Evolutionary conservation across 1,140 invertebrate species (phyloP).

Genomic region (Papilio glaucus): DNA sequence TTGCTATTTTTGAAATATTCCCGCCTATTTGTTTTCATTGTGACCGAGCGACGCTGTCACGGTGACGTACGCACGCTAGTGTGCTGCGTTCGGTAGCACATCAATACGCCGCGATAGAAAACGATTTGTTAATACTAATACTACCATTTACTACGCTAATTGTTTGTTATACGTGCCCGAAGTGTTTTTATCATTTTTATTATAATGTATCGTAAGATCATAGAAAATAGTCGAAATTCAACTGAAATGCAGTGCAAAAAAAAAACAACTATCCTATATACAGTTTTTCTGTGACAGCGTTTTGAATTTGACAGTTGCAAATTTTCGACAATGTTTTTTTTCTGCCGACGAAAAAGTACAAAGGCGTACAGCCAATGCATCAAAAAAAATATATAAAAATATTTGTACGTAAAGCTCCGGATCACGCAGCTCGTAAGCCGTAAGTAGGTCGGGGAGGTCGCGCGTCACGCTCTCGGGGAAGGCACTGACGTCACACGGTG

Average conservation of each 20-base stretch:
- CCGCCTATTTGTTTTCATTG: slow-evolving; percentile 25
- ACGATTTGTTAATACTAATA: neutral
- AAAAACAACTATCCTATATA: neutral
- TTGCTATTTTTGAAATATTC: neutral
- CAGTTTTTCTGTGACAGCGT: neutral
- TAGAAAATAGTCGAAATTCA: too few relatives aligned
- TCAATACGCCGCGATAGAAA: too few relatives aligned
- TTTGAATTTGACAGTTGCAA: neutral
- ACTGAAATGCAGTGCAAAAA: too few relatives aligned
- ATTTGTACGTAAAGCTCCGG: slow-evolving; percentile 22
- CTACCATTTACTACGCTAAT: neutral
- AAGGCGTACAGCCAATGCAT: slow-evolving; percentile 15
- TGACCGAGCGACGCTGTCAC: neutral
- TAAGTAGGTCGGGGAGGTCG: slow-evolving; percentile 41
- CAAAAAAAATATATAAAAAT: slow-evolving; percentile 31
- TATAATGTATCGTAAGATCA: neutral
- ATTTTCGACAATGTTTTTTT: neutral
- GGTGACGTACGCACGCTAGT: neutral
- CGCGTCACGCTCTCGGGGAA: slow-evolving; percentile 44
- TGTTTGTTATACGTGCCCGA: neutral
- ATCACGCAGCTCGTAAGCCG: slow-evolving; percentile 16
- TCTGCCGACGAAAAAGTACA: slow-evolving; percentile 4
- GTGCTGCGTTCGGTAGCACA: slow-evolving; percentile 8
- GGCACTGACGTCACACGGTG: slow-evolving; percentile 52
- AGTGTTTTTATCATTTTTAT: neutral